Evolutionary conservation across 2,113 vertebrate species (phyloP), one percentile per base, ranked within the genome.

Genomic region (Uria lomvia): DNA sequence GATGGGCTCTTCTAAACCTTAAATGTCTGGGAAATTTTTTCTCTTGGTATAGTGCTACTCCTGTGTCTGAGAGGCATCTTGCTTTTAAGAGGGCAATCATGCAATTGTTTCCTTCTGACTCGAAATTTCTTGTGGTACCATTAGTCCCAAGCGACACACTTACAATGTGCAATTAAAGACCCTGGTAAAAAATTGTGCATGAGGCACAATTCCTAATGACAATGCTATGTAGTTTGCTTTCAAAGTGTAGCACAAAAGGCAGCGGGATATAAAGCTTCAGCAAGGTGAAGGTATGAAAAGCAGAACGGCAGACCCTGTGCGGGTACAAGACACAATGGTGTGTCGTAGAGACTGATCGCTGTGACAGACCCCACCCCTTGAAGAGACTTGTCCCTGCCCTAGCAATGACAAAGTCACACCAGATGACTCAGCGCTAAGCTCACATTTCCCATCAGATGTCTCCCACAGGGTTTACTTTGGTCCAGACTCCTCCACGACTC

Each of bases 401-500:
- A 3, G 18, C 30, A 30, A 11, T 5, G 26, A 15, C 21, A 45
- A 71, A 34, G 14, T 42, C n/a, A 14, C 38, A 7, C 14, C 2
- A 7, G 4, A 8, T 8, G 29, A 12, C 67, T 65, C 62, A 19
- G 23, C 27, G 49, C 26, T 3, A 5, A 72, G 21, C 9, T 19
- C 14, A 3, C 40, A 11, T 21, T 50, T 77, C 38, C 47, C 38
- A 58, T 49, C 55, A 32, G 60, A 10, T 36, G 4, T 34, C 15
- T n/a, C 14, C 36, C 5, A 19, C 26, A 9, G 47, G 14, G 45
- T 77, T 77, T 13, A 15, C 58, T 66, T 70, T 74, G 14, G 24
- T 29, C 34, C 29, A 20, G 29, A 5, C 2, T 40, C 29, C 29
- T 22, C 50, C 12, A 8, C 0, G 0, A 4, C 19, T 18, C 26